phyloP scores from a whole-genome alignment of 2,888 invertebrate genomes.

The Scaptomyza flava region DNA sequence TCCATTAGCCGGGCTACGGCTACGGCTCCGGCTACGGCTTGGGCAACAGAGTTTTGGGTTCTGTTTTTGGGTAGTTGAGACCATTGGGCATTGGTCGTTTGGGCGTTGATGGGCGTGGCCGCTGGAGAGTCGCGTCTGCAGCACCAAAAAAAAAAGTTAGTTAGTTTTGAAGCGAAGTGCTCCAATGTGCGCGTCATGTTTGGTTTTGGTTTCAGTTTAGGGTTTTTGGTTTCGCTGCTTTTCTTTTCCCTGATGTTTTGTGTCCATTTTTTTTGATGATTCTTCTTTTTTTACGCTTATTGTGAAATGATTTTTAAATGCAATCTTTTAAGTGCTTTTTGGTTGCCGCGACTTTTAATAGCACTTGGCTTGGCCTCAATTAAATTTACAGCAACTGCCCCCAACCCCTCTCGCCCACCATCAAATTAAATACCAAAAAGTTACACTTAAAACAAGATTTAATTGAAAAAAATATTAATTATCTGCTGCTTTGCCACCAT shows the following conservation, averaged over 20 bases:
- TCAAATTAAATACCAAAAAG: not conserved
- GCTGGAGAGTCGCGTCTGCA: constrained; percentile 8
- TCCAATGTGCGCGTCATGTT: constrained; percentile 38
- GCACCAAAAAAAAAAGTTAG: constrained; percentile 50
- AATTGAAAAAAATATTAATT: constrained; percentile 19
- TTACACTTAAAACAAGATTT: constrained; percentile 10
- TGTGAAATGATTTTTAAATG: constrained; percentile 60
- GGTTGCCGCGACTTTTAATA: constrained; percentile 65
- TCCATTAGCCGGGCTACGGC: constrained; percentile 54
- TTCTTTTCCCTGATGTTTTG: not conserved
- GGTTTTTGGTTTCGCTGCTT: constrained; percentile 7
- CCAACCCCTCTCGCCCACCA: not conserved
- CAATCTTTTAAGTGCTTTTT: constrained; percentile 72
- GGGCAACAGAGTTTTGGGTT: not conserved
- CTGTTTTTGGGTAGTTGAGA: not conserved
- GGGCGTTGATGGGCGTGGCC: constrained; percentile 28
- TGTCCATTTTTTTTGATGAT: constrained; percentile 2
- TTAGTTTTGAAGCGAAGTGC: constrained; percentile 63
- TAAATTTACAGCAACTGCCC: constrained; percentile 19
- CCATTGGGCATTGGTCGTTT: constrained; percentile 4
- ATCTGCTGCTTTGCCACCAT: not conserved
- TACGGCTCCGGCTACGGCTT: not conserved
- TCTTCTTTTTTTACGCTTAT: constrained; percentile 14
- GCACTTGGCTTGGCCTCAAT: constrained; percentile 58
- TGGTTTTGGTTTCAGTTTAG: constrained; percentile 48